Conservation (phyloP, 2,113 vertebrate species). For the Chlamydotis undulata region DNA sequence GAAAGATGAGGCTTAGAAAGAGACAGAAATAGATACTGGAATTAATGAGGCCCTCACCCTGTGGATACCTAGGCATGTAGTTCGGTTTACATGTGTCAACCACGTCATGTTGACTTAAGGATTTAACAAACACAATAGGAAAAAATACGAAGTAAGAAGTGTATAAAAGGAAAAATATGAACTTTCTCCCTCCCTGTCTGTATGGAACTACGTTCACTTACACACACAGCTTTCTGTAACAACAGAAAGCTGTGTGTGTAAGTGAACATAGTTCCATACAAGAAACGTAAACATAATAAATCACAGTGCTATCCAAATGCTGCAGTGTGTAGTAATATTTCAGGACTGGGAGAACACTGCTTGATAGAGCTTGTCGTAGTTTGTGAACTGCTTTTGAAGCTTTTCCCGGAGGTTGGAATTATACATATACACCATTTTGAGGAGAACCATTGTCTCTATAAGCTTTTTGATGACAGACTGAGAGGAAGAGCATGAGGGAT, state of each 20-base stretch:
- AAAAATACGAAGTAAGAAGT: background rate
- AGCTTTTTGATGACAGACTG: background rate
- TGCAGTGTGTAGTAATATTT: background rate
- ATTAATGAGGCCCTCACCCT: background rate
- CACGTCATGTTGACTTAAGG: background rate
- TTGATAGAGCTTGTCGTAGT: fast-evolving
- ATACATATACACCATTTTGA: background rate
- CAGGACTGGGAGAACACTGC: background rate
- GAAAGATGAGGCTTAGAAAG: background rate
- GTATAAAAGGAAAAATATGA: background rate
- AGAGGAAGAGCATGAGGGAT: background rate
- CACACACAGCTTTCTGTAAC: too few relatives aligned
- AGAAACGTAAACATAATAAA: background rate
- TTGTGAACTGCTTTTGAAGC: background rate
- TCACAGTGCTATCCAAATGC: background rate
- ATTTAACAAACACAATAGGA: background rate
- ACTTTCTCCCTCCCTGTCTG: background rate
- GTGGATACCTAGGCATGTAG: background rate
- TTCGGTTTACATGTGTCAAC: background rate
- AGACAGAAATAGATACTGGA: background rate
- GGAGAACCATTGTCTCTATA: background rate
- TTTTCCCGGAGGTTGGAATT: background rate
- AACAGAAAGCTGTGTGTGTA: background rate
- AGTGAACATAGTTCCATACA: background rate
- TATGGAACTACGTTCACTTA: too few relatives aligned